Evolutionary conservation across 2,888 invertebrate species (phyloP).

Genomic region (Hecatera dysodea): DNA sequence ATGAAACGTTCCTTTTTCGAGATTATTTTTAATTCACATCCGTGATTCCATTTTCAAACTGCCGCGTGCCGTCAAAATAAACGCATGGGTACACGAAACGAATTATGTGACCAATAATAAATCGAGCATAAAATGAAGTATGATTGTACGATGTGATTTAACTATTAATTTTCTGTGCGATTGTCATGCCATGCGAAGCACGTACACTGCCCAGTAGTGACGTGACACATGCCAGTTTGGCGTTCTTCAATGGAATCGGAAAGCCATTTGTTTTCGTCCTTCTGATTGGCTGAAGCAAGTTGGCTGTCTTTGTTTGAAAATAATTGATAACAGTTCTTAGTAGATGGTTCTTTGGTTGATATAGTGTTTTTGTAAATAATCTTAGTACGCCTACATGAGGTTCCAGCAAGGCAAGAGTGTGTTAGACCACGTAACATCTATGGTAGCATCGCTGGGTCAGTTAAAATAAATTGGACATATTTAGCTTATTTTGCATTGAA

Average conservation of each 20-base stretch:
- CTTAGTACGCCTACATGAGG: neutral
- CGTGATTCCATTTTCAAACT: conserved; percentile 34
- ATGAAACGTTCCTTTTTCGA: conserved; percentile 15
- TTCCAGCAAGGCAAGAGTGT: neutral
- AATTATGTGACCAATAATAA: conserved; percentile 38
- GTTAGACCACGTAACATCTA: neutral
- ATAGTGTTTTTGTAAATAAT: neutral
- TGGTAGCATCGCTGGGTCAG: neutral
- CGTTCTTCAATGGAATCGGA: conserved; percentile 39
- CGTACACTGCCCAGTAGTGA: conserved; percentile 51
- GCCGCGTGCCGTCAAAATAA: conserved; percentile 7
- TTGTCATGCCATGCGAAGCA: conserved; percentile 38
- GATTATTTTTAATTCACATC: neutral
- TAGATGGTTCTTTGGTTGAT: neutral
- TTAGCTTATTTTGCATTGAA: neutral
- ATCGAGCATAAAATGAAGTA: conserved; percentile 20
- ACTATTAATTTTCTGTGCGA: conserved; percentile 48
- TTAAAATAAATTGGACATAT: neutral
- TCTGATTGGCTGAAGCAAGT: conserved; percentile 2
- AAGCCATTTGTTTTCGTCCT: conserved; percentile 27
- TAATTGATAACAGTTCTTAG: neutral
- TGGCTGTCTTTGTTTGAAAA: neutral
- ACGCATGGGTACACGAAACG: conserved; percentile 19
- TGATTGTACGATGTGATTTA: conserved; percentile 13
- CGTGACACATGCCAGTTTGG: conserved; percentile 47